Conservation (phyloP, 2,113 vertebrate genomes). For the Tetraodon nigroviridis region DNA sequence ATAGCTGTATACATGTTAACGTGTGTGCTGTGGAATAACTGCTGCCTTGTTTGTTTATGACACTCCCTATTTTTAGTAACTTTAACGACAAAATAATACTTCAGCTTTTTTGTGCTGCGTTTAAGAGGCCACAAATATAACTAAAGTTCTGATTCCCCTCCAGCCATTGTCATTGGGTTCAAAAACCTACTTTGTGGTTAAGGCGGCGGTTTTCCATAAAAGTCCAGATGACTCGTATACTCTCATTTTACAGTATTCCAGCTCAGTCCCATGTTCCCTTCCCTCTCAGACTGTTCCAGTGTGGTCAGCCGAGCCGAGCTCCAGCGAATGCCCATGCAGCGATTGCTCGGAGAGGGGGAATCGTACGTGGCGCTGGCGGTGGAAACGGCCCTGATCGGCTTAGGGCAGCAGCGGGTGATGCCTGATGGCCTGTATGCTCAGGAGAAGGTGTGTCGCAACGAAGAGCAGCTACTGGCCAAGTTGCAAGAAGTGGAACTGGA, state of each 20-base stretch:
- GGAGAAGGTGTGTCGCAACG: slow-evolving; percentile 96
- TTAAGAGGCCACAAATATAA: slow-evolving; percentile 7
- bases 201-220: slow-evolving; percentile 31
- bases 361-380: slow-evolving; percentile 91
- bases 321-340: slow-evolving; percentile 85
- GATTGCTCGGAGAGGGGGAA: slow-evolving; percentile 92
- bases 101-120: not conserved
- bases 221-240: slow-evolving; percentile 11
- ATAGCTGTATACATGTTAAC: not conserved
- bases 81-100: not conserved
- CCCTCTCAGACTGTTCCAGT: slow-evolving; percentile 64
- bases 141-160: slow-evolving; percentile 15
- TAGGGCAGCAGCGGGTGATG: slow-evolving; percentile 97
- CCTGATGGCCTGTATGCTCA: slow-evolving; percentile 95
- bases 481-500: slow-evolving; percentile 97
- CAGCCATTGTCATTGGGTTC: slow-evolving; percentile 19
- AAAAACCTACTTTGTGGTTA: slow-evolving; percentile 33
- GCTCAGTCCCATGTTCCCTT: not conserved
- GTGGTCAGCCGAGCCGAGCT: slow-evolving; percentile 80
- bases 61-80: not conserved
- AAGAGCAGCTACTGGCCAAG: slow-evolving; percentile 96
- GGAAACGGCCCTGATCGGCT: slow-evolving; percentile 90
- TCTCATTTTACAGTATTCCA: not conserved
- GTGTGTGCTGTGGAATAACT: slow-evolving; percentile 2
- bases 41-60: not conserved